These are phyloP conservation scores for Lepidochitona cinerea DNA, from an alignment of 2,888 invertebrate genomes.

Conservation along the genomic window DNA sequence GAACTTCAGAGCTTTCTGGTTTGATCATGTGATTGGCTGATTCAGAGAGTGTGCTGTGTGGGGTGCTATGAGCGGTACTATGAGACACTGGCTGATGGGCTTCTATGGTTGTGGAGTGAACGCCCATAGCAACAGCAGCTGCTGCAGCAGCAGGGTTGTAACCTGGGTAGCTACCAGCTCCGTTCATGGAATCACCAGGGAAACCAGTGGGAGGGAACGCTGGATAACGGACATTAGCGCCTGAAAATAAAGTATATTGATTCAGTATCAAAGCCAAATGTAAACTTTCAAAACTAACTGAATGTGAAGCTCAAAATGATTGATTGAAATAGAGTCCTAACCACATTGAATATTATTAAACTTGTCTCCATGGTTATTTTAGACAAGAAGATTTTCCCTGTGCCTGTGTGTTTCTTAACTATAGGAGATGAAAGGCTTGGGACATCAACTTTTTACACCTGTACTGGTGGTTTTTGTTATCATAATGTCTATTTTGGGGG, in stretches of 20 bases:
- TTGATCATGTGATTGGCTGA: conserved; percentile 56
- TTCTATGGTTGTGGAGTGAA: conserved; percentile 62
- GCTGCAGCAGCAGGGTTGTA: conserved; percentile 57
- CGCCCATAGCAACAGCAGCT: conserved; percentile 53
- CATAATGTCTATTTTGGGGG: no score
- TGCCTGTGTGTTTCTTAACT: no score
- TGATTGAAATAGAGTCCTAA: no score
- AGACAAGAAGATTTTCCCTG: no score
- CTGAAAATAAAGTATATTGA: not conserved
- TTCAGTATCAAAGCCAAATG: no score
- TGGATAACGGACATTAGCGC: conserved; percentile 34
- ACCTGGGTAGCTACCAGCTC: conserved; percentile 49
- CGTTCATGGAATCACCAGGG: conserved; percentile 57
- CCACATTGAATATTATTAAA: no score
- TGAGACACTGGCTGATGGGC: conserved; percentile 56
- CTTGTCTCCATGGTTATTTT: no score
- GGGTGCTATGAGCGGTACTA: conserved; percentile 51
- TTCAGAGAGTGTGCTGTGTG: conserved; percentile 60
- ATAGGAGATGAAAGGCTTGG: no score
- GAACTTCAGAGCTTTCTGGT: conserved; percentile 52
- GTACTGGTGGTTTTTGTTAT: no score
- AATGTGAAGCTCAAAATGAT: no score
- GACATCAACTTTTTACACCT: no score
- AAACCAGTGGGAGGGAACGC: conserved; percentile 41
- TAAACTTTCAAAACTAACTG: no score